These are phyloP conservation scores for Tenebrosternarchus preto DNA, from an alignment of 2,113 vertebrate genomes.

Conservation along the genomic window DNA sequence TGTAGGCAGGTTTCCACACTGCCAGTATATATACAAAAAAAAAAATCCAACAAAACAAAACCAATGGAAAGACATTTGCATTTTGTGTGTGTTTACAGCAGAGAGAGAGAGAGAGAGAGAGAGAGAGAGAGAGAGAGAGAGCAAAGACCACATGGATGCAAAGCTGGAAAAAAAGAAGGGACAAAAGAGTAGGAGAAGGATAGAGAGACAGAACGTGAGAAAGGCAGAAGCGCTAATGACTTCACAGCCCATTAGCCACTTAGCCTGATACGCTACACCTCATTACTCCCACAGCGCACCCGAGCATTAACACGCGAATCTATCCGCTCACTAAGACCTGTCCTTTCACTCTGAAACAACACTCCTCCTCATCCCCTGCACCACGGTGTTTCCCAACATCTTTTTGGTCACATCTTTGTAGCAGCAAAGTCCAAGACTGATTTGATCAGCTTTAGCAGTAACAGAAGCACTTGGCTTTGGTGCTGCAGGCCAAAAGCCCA, in stretches of 20 bases:
- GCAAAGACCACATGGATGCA: neutral
- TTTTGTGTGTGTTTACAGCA: conserved; percentile 32
- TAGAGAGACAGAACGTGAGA: conserved; percentile 63
- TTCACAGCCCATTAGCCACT: conserved; percentile 82
- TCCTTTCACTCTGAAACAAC: conserved; percentile 74
- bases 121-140: conserved; percentile 17
- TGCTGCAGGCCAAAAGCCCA: conserved; percentile 1
- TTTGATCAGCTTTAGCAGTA: conserved; percentile 16
- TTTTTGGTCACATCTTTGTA: neutral
- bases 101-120: neutral
- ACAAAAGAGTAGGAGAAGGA: neutral
- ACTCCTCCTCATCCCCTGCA: conserved; percentile 70
- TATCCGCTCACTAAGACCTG: conserved; percentile 76
- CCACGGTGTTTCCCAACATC: conserved; percentile 50
- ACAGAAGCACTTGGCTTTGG: conserved; percentile 4
- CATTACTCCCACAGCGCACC: conserved; percentile 77
- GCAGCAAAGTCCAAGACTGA: no score
- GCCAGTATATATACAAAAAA: neutral
- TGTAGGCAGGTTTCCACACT: no score
- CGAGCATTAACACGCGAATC: conserved; percentile 78
- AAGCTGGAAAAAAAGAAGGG: conserved; percentile 4
- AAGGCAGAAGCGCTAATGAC: conserved; percentile 78
- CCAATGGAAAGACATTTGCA: conserved; percentile 2
- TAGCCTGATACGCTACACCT: conserved; percentile 81
- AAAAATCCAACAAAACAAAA: neutral